Evolutionary conservation across 1,140 invertebrate genomes (phyloP).

Genomic region (Diplogasteroides magnus): DNA sequence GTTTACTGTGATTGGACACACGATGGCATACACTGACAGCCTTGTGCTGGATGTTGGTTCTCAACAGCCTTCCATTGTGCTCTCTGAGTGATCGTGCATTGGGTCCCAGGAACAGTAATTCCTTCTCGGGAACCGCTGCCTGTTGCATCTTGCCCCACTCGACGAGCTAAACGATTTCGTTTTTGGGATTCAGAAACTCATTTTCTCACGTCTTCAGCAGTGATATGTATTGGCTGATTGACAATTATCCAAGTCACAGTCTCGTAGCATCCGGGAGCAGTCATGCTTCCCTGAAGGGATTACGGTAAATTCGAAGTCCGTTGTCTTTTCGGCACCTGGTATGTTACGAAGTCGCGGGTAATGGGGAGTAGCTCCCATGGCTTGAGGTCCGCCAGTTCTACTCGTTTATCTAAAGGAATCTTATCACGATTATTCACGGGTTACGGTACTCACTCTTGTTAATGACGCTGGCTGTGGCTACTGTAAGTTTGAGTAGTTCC

Average conservation of each 20-base stretch:
- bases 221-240: conserved; percentile 82
- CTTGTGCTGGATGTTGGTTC: conserved; percentile 91
- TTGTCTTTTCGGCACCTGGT: conserved; percentile 62
- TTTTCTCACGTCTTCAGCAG: conserved; percentile 24
- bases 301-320: background rate
- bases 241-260: conserved; percentile 79
- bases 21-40: conserved; percentile 53
- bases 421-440: conserved; percentile 13
- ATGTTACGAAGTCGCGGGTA: conserved; percentile 84
- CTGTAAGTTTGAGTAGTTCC: conserved; percentile 77
- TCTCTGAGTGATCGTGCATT: conserved; percentile 83
- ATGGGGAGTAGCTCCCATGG: conserved; percentile 74
- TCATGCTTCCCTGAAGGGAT: conserved; percentile 69
- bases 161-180: conserved; percentile 66
- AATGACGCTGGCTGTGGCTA: conserved; percentile 70
- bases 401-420: conserved; percentile 11
- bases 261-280: conserved; percentile 68
- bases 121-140: conserved; percentile 70
- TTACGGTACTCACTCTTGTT: background rate
- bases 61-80: conserved; percentile 79
- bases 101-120: conserved; percentile 77
- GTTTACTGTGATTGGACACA: background rate
- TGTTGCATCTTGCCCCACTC: conserved; percentile 76
- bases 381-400: conserved; percentile 61
- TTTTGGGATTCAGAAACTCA: conserved; percentile 4